phyloP scores from a whole-genome alignment of 2,888 invertebrate species.

The Diaperis boleti region DNA sequence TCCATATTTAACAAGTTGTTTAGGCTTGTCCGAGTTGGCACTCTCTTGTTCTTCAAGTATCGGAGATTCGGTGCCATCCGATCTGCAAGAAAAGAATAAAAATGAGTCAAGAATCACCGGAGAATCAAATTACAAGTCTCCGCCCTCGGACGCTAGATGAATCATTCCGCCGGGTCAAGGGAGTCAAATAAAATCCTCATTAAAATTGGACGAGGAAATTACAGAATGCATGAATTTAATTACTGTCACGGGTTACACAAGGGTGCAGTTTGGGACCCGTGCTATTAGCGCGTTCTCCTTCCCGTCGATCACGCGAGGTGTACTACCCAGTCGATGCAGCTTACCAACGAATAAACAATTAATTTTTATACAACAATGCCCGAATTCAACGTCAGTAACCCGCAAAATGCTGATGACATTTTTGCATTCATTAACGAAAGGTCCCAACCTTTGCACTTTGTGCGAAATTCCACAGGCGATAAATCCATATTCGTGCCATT shows the following conservation, averaged over 20 bases:
- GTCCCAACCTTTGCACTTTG: not conserved
- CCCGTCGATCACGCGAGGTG: too few relatives aligned
- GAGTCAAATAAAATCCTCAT: conserved; percentile 18
- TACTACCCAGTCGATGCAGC: too few relatives aligned
- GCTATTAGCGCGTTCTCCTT: not conserved
- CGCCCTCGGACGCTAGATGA: not conserved
- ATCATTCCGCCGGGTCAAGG: conserved; percentile 24
- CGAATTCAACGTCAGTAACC: too few relatives aligned
- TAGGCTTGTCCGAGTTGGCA: conserved; percentile 83
- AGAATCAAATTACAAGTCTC: not conserved
- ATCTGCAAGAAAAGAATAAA: conserved; percentile 65
- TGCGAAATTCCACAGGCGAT: not conserved
- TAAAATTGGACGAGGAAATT: conserved; percentile 6
- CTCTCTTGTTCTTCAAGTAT: conserved; percentile 81
- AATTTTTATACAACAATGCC: too few relatives aligned
- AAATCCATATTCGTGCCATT: conserved; percentile 1
- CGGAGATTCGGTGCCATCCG: conserved; percentile 79
- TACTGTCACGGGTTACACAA: not conserved
- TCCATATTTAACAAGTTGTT: conserved; percentile 86
- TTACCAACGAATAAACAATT: too few relatives aligned
- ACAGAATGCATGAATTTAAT: not conserved
- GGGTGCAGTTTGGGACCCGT: conserved; percentile 3
- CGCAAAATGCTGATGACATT: too few relatives aligned
- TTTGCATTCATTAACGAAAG: conserved; percentile 2
- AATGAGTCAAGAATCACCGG: not conserved